Percentiles rank a stretch among this genome's conserved stretches.
phyloP scores from a whole-genome alignment of 2,113 vertebrate genomes.

The Pygoscelis adeliae region DNA sequence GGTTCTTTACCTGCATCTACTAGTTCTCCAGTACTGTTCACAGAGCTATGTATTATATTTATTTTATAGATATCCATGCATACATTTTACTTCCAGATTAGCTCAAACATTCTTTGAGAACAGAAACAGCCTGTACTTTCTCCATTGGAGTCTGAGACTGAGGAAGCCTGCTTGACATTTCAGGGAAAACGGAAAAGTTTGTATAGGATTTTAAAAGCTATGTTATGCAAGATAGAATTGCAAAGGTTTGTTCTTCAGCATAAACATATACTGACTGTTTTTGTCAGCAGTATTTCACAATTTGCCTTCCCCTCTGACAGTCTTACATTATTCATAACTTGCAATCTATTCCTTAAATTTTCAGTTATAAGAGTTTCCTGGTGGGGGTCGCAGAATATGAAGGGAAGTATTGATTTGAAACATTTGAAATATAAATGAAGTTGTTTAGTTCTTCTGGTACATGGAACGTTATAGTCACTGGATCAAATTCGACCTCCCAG shows the following conservation, averaged over 20 bases:
- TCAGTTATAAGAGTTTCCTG: conserved; percentile 58
- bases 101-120: neutral
- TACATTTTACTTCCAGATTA: conserved; percentile 26
- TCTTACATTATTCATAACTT: conserved; percentile 66
- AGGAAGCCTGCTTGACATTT: conserved; percentile 37
- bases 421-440: conserved; percentile 82
- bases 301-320: conserved; percentile 59
- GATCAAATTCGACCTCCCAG: conserved; percentile 6
- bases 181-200: neutral
- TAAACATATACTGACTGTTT: conserved; percentile 45
- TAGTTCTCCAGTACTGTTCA: neutral
- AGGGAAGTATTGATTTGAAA: conserved; percentile 77
- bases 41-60: neutral
- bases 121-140: neutral
- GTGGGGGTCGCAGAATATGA: conserved; percentile 45
- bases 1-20: neutral
- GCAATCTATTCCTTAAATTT: conserved; percentile 63
- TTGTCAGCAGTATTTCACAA: conserved; percentile 61
- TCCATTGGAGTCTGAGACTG: neutral
- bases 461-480: conserved; percentile 28
- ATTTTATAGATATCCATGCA: neutral
- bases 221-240: neutral
- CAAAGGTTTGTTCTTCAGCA: conserved; percentile 33
- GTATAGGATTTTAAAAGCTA: conserved; percentile 14
- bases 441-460: conserved; percentile 55